Conservation (phyloP, 2,113 vertebrate species). For the Tetraodon nigroviridis region DNA sequence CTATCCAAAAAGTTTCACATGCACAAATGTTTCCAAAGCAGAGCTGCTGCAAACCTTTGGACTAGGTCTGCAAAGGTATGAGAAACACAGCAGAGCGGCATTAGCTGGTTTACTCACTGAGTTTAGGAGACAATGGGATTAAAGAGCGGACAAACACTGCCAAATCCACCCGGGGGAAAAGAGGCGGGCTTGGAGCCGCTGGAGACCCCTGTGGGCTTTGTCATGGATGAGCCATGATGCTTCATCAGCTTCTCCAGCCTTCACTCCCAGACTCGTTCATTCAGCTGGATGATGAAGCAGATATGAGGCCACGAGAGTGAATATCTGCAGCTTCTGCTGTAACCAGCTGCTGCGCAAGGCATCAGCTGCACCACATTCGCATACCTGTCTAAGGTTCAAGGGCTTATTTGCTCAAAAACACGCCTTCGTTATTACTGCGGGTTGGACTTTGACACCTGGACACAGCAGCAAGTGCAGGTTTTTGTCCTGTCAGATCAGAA, state of each 20-base stretch:
- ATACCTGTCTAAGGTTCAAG: slow-evolving; percentile 4
- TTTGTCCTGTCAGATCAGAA: no score
- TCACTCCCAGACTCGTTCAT: slow-evolving; percentile 2
- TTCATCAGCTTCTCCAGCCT: slow-evolving; percentile 18
- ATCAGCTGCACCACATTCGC: no score
- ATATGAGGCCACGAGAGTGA: no score
- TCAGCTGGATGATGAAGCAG: background rate
- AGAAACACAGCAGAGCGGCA: no score
- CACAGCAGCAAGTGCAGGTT: background rate
- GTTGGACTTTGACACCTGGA: slow-evolving; percentile 34
- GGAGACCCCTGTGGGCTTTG: slow-evolving; percentile 28
- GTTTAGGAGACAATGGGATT: background rate
- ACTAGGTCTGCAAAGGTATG: no score
- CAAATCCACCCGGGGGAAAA: slow-evolving; percentile 11
- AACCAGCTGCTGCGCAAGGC: no score
- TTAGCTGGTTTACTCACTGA: background rate
- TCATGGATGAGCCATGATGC: slow-evolving; percentile 31
- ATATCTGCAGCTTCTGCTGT: no score
- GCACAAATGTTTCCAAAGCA: no score
- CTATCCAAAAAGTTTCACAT: slow-evolving; percentile 3
- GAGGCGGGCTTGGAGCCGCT: background rate
- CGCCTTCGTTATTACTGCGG: slow-evolving; percentile 19
- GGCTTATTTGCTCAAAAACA: slow-evolving; percentile 32
- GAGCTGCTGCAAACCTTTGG: no score
- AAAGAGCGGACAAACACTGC: background rate